A percentile compares a stretch with the other conserved stretches of the same genome.
Conservation (phyloP, 1,140 invertebrate genomes). For the Colletes gigas region DNA sequence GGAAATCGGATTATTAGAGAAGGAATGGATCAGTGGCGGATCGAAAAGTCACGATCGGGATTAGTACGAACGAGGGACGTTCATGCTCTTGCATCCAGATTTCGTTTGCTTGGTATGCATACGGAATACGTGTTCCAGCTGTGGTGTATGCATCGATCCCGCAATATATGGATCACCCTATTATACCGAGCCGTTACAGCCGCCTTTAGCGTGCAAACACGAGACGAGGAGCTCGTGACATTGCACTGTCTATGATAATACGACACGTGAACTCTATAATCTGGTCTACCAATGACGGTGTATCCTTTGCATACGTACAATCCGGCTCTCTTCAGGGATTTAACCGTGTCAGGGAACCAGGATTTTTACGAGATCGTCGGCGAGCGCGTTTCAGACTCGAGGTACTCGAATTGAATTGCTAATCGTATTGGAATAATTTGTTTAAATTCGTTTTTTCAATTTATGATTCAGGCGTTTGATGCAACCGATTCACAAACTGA, state of each 20-base stretch:
- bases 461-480: background rate
- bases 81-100: slow-evolving; percentile 35
- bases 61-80: slow-evolving; percentile 48
- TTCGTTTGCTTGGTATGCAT: slow-evolving; percentile 29
- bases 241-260: slow-evolving; percentile 68
- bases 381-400: slow-evolving; percentile 19
- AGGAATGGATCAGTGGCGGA: slow-evolving; percentile 32
- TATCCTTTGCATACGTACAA: slow-evolving; percentile 40
- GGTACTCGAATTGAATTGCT: slow-evolving; percentile 37
- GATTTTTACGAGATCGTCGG: slow-evolving; percentile 46
- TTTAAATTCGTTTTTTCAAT: background rate
- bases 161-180: slow-evolving; percentile 61
- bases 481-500: no score
- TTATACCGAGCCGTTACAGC: slow-evolving; percentile 52
- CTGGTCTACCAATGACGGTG: slow-evolving; percentile 46
- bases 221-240: slow-evolving; percentile 65
- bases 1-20: slow-evolving; percentile 24
- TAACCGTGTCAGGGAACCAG: slow-evolving; percentile 49
- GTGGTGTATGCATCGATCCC: slow-evolving; percentile 47
- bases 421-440: background rate
- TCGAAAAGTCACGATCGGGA: slow-evolving; percentile 46
- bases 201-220: slow-evolving; percentile 56
- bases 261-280: slow-evolving; percentile 67
- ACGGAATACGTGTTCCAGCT: slow-evolving; percentile 42
- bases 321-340: slow-evolving; percentile 32